phyloP scores from a whole-genome alignment of 2,888 invertebrate species.

The Cistogaster globosa region DNA sequence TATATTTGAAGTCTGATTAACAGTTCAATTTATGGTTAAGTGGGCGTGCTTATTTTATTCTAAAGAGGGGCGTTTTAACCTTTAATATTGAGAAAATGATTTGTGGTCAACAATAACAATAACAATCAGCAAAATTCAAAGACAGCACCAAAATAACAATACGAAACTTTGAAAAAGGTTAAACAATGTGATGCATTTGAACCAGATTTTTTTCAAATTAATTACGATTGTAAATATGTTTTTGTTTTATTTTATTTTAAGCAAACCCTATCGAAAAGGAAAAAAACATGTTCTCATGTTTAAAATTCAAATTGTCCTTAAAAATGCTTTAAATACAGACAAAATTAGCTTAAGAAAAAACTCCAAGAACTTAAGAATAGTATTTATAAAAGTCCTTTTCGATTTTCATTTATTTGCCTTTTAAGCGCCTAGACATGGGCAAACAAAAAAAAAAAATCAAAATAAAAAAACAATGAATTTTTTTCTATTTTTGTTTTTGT shows the following conservation, averaged over 20 bases:
- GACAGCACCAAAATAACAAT: constrained; percentile 6
- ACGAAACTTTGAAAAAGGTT: constrained; percentile 1
- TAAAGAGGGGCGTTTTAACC: constrained; percentile 71
- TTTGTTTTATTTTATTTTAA: not conserved
- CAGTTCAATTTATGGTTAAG: constrained; percentile 76
- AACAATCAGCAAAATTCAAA: constrained; percentile 41
- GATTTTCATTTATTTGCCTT: constrained; percentile 49
- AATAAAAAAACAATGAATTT: constrained; percentile 55
- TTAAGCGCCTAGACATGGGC: constrained; percentile 57
- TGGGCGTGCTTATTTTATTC: constrained; percentile 74
- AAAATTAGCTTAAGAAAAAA: constrained; percentile 12
- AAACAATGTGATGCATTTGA: constrained; percentile 66
- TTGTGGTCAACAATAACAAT: constrained; percentile 54
- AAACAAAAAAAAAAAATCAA: constrained; percentile 4
- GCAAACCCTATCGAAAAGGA: not conserved
- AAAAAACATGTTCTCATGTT: constrained; percentile 57
- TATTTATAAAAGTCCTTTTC: constrained; percentile 57
- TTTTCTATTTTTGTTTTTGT: constrained; percentile 4
- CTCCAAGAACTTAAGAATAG: constrained; percentile 28
- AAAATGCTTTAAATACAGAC: constrained; percentile 25
- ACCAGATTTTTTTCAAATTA: constrained; percentile 67
- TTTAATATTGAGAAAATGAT: constrained; percentile 64
- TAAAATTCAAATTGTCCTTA: constrained; percentile 64
- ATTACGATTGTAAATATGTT: constrained; percentile 56
- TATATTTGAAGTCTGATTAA: constrained; percentile 75